A percentile compares a stretch with the other conserved stretches of the same genome.
phyloP scores from a whole-genome alignment of 2,113 vertebrate species.

The Agelaius phoeniceus region DNA sequence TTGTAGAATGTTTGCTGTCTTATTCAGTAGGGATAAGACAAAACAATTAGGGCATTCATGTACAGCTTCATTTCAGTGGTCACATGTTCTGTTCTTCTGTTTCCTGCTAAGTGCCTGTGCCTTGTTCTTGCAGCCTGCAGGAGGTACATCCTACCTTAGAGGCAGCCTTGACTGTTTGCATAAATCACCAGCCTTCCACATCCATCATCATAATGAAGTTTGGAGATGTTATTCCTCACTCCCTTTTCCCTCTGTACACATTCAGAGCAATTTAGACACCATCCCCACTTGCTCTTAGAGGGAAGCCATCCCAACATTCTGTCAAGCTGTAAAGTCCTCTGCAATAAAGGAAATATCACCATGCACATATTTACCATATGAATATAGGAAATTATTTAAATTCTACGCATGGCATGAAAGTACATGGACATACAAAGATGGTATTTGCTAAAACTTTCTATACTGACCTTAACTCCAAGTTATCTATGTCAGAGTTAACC shows the following conservation, averaged over 20 bases:
- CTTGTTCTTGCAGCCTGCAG: neutral
- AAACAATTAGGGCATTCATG: neutral
- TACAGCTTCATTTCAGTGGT: neutral
- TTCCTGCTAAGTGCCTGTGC: neutral
- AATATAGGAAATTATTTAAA: neutral
- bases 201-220: neutral
- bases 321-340: neutral
- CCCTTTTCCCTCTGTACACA: neutral
- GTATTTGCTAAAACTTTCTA: neutral
- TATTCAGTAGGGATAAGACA: neutral
- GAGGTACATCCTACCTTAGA: neutral
- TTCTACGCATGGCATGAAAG: neutral
- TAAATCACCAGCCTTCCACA: neutral
- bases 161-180: neutral
- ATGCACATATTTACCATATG: fast-evolving
- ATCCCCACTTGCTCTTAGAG: neutral
- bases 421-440: neutral
- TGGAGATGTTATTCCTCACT: neutral
- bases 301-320: neutral
- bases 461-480: neutral
- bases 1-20: neutral
- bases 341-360: neutral
- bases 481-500: neutral
- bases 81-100: neutral
- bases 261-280: neutral